Percentiles rank a stretch among this genome's conserved stretches.
These are phyloP conservation scores for Capreolus pygargus DNA, from an alignment of 2,113 vertebrate species.

Conservation along the genomic window DNA sequence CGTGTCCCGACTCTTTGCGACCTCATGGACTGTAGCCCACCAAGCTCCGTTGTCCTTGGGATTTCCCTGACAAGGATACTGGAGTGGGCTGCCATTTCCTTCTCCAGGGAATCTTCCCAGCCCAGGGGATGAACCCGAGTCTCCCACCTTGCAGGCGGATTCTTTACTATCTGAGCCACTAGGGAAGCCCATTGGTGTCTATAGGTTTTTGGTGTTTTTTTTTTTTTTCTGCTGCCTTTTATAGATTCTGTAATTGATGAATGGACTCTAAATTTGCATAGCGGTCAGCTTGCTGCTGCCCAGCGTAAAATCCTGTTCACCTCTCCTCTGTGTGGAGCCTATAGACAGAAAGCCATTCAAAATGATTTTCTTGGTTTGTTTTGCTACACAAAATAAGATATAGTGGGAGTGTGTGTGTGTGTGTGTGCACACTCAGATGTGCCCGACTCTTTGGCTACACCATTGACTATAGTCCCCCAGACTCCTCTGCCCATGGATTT, in stretches of 20 bases:
- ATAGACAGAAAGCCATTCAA: background rate
- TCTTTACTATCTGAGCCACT: background rate
- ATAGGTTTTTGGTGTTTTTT: background rate
- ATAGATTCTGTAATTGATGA: background rate
- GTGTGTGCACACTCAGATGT: background rate
- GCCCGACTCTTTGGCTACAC: background rate
- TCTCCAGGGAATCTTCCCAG: background rate
- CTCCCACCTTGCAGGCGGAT: background rate
- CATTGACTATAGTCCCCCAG: background rate
- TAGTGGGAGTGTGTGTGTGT: background rate
- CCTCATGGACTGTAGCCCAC: background rate
- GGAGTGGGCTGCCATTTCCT: background rate
- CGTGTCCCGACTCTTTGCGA: accelerated
- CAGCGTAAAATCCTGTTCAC: background rate
- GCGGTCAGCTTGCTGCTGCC: background rate
- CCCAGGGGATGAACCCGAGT: background rate
- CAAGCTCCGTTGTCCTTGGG: background rate
- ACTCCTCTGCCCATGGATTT: background rate
- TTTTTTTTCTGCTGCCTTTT: background rate
- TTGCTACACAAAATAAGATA: background rate
- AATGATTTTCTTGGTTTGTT: background rate
- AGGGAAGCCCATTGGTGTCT: background rate
- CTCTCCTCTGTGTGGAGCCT: background rate
- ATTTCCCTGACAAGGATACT: background rate
- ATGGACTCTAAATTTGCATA: background rate